Base-by-base conservation (phyloP, 2,113 vertebrate genomes). In the Rhea pennata region DNA sequence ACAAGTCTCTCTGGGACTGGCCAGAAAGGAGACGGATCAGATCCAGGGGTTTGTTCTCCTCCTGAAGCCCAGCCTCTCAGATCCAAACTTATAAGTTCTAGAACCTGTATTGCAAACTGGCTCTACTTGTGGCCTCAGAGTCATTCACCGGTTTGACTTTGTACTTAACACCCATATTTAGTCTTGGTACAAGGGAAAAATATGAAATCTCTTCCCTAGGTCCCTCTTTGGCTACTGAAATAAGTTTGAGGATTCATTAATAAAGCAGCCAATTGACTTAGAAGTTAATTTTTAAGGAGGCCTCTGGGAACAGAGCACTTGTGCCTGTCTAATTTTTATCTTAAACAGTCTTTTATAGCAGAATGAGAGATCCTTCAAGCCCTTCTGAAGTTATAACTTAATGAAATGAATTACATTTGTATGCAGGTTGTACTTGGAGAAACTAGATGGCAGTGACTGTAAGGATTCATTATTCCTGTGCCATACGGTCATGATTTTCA, bases 361-460 rank as follows among this genome's bases (percentile, higher is more conserved):
- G 61, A 50, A 79, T 19, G 27, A 65, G 46, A 51, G 36, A 79
- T 51, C 36, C 46, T 64, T 40, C 8, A 29, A 33, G 62, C 48
- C 15, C 36, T 51, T 12, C 27, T 53, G 27, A 46, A 79, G 27
- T 50, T 65, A 53, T n/a, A 64, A 39, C 59, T 79, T 64, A 50
- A 48, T 64, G 75, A 79, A 65, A 65, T 33, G 36, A 54, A 73
- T 73, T 73, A 54, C 36, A 21, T 27, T 39, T 16, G 15, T 12
- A 8, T 9, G 14, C 27, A 31, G 59, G 59, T 24, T 50, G 44
- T 17, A 36, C 27, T 39, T 50, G 27, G 50, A 84, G 36, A 71
- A 74, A 44, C 5, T 5, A 31, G 0, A 3, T 0, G 7, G 53
- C 0, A 3, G 44, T 8, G 9, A 77, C 23, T 2, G 0, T 26